Evolutionary conservation across 2,888 invertebrate species (phyloP), one percentile per base, ranked within the genome.

Genomic region (Stenolophus ochropezus): DNA sequence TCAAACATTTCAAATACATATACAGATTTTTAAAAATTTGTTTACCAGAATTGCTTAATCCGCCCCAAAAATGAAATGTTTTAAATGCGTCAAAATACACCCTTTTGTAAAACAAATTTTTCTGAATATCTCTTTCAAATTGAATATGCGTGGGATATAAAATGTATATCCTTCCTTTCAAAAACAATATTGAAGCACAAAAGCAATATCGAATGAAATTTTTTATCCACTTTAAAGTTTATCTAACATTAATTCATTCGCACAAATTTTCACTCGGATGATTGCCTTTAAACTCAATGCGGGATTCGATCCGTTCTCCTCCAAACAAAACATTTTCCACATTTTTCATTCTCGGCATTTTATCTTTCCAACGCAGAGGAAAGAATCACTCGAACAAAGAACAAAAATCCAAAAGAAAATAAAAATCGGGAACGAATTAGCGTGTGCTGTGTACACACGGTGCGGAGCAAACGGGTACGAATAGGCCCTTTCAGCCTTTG

Each of bases 371-470:
- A 3, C 16, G 33, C 65, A 69, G 33, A 69, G 65, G 2, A 42
- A 69, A 69, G 65, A 18, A 16, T 69, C n/a, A 69, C 27, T 33
- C 65, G 33, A 16, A 69, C 65, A 69, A 33, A 69, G 65, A 69
- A 8, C 42, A 69, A 27, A 58, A 42, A 42, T 69, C 2, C 65
- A 18, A 69, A 69, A 69, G 18, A 33, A 69, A 69, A 69, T 33
- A 33, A 69, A 33, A 69, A 69, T 69, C 65, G 42, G 16, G 65
- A 69, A 69, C 65, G 27, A 73, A 73, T 73, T 73, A 73, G 49
- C 25, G 51, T 49, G 33, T n/a, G n/a, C n/a, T n/a, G n/a, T 42
- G 33, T 42, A 42, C 11, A 42, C 11, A 42, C 33, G 2, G 11
- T 42, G 6, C 8, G 11, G 33, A 42, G 11, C 8, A 8, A 2